Percentiles rank a stretch among this genome's conserved stretches.
phyloP scores from a whole-genome alignment of 1,140 invertebrate genomes.

The Pararge aegeria region DNA sequence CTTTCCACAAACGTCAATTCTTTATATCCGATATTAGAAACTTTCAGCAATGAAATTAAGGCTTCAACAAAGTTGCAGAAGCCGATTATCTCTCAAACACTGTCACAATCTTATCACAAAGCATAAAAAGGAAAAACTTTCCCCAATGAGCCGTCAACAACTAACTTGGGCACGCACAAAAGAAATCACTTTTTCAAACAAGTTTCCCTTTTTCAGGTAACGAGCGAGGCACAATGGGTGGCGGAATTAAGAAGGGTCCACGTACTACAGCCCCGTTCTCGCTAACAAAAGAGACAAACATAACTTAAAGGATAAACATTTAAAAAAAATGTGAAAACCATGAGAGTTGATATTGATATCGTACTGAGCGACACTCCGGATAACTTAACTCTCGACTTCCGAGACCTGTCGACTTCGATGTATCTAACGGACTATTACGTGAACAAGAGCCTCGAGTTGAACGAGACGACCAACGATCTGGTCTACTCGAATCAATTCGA shows the following conservation, averaged over 20 bases:
- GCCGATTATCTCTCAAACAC: neutral
- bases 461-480: constrained; percentile 60
- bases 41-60: neutral
- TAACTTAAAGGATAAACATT: constrained; percentile 42
- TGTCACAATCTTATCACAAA: constrained; percentile 14
- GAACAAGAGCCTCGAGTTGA: constrained; percentile 58
- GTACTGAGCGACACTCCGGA: constrained; percentile 50
- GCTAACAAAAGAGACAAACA: constrained; percentile 52
- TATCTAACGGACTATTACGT: constrained; percentile 66
- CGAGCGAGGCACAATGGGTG: constrained; percentile 45
- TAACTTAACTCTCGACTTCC: constrained; percentile 60
- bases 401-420: constrained; percentile 71
- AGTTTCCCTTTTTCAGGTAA: constrained; percentile 51
- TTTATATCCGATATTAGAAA: too few relatives aligned
- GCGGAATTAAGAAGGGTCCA: constrained; percentile 30
- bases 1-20: too few relatives aligned
- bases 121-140: constrained; percentile 22
- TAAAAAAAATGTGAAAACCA: constrained; percentile 61
- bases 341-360: constrained; percentile 58
- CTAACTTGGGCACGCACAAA: constrained; percentile 34
- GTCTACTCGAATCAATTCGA: constrained; percentile 64
- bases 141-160: constrained; percentile 29
- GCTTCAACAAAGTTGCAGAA: neutral
- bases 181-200: constrained; percentile 40
- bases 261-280: constrained; percentile 38